Base-by-base conservation (phyloP, 1,140 invertebrate genomes). In the Zaprionus kolodkinae region DNA sequence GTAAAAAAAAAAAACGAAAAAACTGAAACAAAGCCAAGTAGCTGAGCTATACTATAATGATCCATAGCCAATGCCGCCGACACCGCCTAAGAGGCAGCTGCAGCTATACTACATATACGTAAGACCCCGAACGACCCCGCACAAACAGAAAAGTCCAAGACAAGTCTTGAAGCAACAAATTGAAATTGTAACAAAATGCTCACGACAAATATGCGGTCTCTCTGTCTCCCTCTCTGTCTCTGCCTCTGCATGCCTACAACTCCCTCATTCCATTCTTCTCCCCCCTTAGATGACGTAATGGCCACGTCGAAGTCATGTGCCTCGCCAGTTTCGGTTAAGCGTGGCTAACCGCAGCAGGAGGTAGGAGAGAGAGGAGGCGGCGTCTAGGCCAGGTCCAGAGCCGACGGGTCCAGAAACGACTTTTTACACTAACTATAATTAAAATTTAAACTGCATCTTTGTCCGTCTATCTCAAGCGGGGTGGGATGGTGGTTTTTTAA, bases 171-270 rank as follows among this genome's bases (percentile, higher is more conserved):
- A 62, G 72, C 65, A 73, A 68, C 71, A 74, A 69, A 74, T 74
- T 74, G 72, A 74, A 74, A 74, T 74, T 74, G 72, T 74, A 74
- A 74, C 72, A 74, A 74, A 74, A 74, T 74, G 72, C 72, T 74
- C 72, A 74, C 72, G 72, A 74, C 72, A 74, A 74, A 69, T 74
- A 74, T 74, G 72, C 72, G 67, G 72, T 75, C 50, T 40, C 59
- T 72, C 45, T 60, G 4, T 7, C 33, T 35, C 4, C 0, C 4
- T 30, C 27, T 75, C 40, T 35, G 50, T 67, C 45, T 66, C 33
- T 7, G 7, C 10, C 7, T 10, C 33, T 50, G 72, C 48, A 68
- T 67, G 71, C 36, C 36, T 69, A 56, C 72, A 63, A 50, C 65
- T 55, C 35, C 35, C 45, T 27, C 40, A n/a, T 6, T 50, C 52